Conservation (phyloP, 2,113 vertebrate species). For the Delphinus delphis region DNA sequence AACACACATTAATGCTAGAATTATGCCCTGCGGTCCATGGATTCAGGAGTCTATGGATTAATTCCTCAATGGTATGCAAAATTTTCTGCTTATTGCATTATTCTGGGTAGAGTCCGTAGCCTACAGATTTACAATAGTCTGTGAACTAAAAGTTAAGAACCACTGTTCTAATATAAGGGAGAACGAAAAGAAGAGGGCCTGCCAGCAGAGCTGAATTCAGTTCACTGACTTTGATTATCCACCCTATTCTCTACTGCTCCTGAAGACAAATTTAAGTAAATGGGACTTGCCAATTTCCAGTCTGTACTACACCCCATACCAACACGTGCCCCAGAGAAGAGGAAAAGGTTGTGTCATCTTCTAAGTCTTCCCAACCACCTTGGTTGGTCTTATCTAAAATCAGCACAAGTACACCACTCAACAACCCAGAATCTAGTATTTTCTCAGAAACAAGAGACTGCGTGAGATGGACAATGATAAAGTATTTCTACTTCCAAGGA, state of each 20-base stretch:
- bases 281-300: neutral
- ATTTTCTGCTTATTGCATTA: neutral
- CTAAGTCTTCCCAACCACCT: neutral
- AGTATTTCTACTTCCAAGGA: neutral
- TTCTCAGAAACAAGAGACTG: constrained; percentile 1
- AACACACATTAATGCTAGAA: neutral
- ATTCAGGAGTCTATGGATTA: neutral
- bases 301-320: neutral
- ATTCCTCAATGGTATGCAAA: neutral
- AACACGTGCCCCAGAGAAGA: neutral
- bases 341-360: neutral
- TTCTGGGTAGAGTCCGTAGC: neutral
- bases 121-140: neutral
- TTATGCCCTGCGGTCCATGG: neutral
- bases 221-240: neutral
- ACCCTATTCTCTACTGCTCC: neutral
- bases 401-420: neutral
- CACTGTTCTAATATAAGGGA: neutral
- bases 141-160: neutral
- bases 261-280: neutral
- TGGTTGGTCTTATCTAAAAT: neutral
- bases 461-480: neutral
- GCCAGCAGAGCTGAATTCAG: neutral
- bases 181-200: neutral
- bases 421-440: neutral